Percentiles rank a stretch among this genome's conserved stretches.
Conservation (phyloP, 2,888 invertebrate genomes). For the Metacarcinus magister region DNA sequence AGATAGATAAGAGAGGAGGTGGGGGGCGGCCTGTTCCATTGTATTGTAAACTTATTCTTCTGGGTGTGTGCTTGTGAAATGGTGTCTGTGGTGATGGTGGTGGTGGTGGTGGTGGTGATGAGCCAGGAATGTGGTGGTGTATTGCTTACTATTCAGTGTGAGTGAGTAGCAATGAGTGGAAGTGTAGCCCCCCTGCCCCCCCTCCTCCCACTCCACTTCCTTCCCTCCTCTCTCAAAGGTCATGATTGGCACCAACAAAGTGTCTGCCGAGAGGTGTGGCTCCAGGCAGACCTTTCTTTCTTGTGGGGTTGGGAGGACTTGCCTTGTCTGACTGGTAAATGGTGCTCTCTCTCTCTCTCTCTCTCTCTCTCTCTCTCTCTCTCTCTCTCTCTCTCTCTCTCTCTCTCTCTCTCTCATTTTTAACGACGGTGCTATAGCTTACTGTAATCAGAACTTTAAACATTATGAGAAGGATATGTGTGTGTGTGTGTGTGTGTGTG, state of each 20-base stretch:
- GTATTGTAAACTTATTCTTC: neutral
- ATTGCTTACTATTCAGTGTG: neutral
- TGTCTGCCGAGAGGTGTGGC: neutral
- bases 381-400: neutral
- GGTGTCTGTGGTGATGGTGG: neutral
- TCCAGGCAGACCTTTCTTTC: neutral
- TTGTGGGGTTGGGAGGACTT: neutral
- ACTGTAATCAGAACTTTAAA: neutral
- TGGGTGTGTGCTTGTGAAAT: no score
- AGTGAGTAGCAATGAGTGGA: neutral
- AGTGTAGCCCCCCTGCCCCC: neutral
- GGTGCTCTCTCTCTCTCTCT: neutral
- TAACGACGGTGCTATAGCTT: neutral
- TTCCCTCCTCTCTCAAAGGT: neutral
- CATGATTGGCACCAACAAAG: neutral
- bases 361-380: neutral
- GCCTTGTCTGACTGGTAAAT: neutral
- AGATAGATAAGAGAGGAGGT: neutral
- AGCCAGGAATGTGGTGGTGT: no score
- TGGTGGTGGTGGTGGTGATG: neutral
- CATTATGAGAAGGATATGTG: neutral
- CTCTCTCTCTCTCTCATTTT: neutral
- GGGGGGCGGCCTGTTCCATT: neutral
- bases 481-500: slow-evolving; percentile 46
- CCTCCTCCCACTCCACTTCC: neutral